These are phyloP conservation scores for Anagrus nilaparvatae DNA, from an alignment of 1,140 invertebrate genomes.

Conservation along the genomic window DNA sequence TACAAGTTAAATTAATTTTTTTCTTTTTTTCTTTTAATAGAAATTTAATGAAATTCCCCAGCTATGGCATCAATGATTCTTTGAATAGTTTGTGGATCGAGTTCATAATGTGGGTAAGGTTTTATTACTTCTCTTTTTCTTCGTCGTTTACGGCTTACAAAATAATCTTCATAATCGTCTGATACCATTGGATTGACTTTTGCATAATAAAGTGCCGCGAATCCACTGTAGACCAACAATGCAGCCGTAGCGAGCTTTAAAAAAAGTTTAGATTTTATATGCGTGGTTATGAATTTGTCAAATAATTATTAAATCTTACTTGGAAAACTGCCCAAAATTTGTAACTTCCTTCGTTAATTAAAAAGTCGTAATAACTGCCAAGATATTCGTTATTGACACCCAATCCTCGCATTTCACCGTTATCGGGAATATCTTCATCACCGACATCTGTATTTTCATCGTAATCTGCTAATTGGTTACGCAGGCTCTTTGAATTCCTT, in stretches of 20 bases:
- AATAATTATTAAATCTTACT: constrained; percentile 38
- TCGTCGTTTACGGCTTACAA: constrained; percentile 25
- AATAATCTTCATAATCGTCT: constrained; percentile 60
- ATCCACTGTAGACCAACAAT: constrained; percentile 68
- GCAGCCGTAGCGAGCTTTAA: constrained; percentile 62
- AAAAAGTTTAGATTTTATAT: constrained; percentile 18
- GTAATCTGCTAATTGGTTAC: too few relatives aligned
- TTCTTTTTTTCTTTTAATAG: too few relatives aligned
- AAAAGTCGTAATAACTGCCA: constrained; percentile 70
- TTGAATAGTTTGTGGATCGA: constrained; percentile 32
- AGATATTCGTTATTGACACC: constrained; percentile 54
- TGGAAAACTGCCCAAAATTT: constrained; percentile 81
- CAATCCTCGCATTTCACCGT: constrained; percentile 33
- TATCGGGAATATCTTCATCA: constrained; percentile 22
- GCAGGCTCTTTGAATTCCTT: too few relatives aligned
- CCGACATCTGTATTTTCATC: constrained; percentile 27
- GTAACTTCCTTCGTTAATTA: constrained; percentile 75
- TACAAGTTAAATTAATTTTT: too few relatives aligned
- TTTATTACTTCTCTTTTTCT: too few relatives aligned
- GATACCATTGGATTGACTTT: constrained; percentile 68
- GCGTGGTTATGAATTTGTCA: constrained; percentile 11
- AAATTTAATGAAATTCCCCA: constrained; percentile 15
- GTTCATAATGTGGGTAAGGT: too few relatives aligned
- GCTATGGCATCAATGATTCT: constrained; percentile 37
- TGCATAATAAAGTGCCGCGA: constrained; percentile 75